These are phyloP conservation scores for Gymnodraco acuticeps DNA, from an alignment of 2,797 vertebrate genomes.

Conservation along the genomic window DNA sequence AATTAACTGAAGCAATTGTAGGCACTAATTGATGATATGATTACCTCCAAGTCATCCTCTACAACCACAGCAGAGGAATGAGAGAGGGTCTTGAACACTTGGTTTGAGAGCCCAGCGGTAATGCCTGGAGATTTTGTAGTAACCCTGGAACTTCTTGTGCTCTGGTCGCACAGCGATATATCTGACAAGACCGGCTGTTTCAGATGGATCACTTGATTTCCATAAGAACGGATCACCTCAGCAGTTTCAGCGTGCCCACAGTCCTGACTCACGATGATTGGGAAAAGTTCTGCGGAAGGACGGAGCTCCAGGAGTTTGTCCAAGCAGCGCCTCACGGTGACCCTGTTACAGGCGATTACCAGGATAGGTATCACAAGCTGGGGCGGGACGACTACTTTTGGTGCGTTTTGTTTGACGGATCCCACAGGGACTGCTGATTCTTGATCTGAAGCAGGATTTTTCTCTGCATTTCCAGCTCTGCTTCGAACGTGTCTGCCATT, in stretches of 20 bases:
- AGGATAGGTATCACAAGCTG: slow-evolving; percentile 87
- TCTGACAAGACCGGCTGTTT: slow-evolving; percentile 89
- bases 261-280: slow-evolving; percentile 95
- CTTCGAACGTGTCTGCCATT: slow-evolving; percentile 72
- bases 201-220: slow-evolving; percentile 86
- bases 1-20: background rate
- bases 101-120: slow-evolving; percentile 94
- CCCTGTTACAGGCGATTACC: slow-evolving; percentile 94
- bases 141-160: slow-evolving; percentile 95
- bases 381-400: background rate
- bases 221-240: slow-evolving; percentile 89
- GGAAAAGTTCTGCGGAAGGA: slow-evolving; percentile 87
- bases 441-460: slow-evolving; percentile 80
- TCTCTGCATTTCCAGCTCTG: slow-evolving; percentile 79
- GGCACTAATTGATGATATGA: background rate
- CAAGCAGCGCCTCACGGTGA: slow-evolving; percentile 91
- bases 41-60: slow-evolving; percentile 94
- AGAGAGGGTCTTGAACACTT: slow-evolving; percentile 87
- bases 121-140: slow-evolving; percentile 94
- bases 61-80: slow-evolving; percentile 92
- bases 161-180: slow-evolving; percentile 84
- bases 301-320: slow-evolving; percentile 92
- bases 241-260: slow-evolving; percentile 93
- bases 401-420: slow-evolving; percentile 13
- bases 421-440: slow-evolving; percentile 62